Evolutionary conservation across 2,888 invertebrate genomes (phyloP).

Genomic region (Xanthorhoe designata): DNA sequence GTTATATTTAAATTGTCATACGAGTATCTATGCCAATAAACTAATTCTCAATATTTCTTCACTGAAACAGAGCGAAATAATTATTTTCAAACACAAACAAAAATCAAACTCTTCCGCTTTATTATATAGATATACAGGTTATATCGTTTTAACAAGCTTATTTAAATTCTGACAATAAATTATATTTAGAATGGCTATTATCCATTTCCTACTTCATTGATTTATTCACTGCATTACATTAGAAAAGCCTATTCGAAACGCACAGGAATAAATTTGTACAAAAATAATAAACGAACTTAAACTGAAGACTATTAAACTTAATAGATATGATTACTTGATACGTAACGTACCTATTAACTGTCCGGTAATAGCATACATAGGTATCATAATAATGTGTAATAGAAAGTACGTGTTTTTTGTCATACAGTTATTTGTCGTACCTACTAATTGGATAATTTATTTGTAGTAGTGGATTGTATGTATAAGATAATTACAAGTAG

Average conservation of each 20-base stretch:
- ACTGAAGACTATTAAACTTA: not conserved
- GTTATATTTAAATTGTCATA: too few species aligned
- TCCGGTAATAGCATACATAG: not conserved
- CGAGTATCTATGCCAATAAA: too few species aligned
- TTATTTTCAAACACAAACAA: too few species aligned
- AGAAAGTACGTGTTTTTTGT: slow-evolving; percentile 23
- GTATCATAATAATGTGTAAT: slow-evolving; percentile 13
- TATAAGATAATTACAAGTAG: not conserved
- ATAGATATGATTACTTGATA: not conserved
- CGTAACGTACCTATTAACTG: slow-evolving; percentile 4
- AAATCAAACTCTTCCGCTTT: too few species aligned
- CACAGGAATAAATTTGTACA: not conserved
- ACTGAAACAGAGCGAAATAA: too few species aligned
- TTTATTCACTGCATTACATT: not conserved
- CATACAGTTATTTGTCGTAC: not conserved
- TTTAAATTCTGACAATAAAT: not conserved
- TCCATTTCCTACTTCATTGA: not conserved
- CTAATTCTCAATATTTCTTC: too few species aligned
- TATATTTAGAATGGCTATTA: not conserved
- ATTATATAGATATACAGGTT: too few species aligned
- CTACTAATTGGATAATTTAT: not conserved
- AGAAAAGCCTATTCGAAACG: not conserved
- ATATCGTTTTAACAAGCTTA: not conserved
- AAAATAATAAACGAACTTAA: not conserved
- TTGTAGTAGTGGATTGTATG: not conserved